Evolutionary conservation across 2,888 invertebrate species (phyloP).

Genomic region (Lepas anatifera): DNA sequence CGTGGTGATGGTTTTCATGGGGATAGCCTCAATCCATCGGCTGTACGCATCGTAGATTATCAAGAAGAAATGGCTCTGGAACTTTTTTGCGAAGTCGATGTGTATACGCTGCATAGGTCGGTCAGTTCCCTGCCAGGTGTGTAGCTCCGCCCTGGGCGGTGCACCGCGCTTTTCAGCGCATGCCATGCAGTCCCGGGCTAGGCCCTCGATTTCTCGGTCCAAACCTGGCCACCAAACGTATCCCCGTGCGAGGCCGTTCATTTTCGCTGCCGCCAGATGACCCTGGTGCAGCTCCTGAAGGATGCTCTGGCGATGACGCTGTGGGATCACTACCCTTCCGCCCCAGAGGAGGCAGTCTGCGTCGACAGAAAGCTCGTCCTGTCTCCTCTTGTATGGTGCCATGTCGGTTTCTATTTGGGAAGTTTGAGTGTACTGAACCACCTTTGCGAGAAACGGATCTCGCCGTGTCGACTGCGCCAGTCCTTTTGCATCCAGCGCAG

Average conservation of each 20-base stretch:
- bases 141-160: too few relatives aligned
- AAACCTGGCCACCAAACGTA: background rate
- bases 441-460: too few relatives aligned
- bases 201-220: background rate
- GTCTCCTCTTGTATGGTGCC: too few relatives aligned
- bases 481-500: too few relatives aligned
- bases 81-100: background rate
- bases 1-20: background rate
- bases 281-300: background rate
- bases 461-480: too few relatives aligned
- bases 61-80: background rate
- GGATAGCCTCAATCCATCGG: background rate
- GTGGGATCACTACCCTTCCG: background rate
- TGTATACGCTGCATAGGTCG: background rate
- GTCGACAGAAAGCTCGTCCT: too few relatives aligned
- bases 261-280: background rate
- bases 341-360: background rate
- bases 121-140: background rate
- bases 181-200: background rate
- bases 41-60: too few relatives aligned
- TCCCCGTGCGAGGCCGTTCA: background rate
- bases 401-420: too few relatives aligned
- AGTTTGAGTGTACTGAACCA: too few relatives aligned
- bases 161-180: background rate
- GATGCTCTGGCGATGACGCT: background rate